Evolutionary conservation across 2,888 invertebrate genomes (phyloP).

Genomic region (Polymixis lichenea): DNA sequence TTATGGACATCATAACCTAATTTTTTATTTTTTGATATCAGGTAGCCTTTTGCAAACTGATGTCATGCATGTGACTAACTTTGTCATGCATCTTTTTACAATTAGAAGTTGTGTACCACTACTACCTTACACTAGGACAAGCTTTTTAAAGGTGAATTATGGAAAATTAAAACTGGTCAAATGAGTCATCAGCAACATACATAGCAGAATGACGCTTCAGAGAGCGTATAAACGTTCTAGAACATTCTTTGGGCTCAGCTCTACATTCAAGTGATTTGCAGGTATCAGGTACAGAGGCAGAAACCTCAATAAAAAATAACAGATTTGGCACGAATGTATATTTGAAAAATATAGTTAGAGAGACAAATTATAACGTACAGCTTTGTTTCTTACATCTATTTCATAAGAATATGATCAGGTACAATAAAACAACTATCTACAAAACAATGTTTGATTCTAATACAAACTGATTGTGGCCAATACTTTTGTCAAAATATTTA

Average conservation of each 20-base stretch:
- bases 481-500: conserved; percentile 37
- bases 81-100: conserved; percentile 49
- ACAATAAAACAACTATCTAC: conserved; percentile 59
- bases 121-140: conserved; percentile 40
- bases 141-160: conserved; percentile 35
- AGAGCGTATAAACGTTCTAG: conserved; percentile 75
- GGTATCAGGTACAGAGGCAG: conserved; percentile 66
- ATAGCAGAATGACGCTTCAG: conserved; percentile 61
- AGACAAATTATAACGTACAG: conserved; percentile 62
- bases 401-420: conserved; percentile 61
- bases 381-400: conserved; percentile 63
- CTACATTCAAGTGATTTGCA: conserved; percentile 46
- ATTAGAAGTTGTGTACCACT: conserved; percentile 26
- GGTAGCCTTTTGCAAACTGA: conserved; percentile 4
- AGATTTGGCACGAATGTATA: conserved; percentile 65
- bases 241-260: conserved; percentile 76
- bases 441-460: conserved; percentile 62
- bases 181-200: conserved; percentile 64
- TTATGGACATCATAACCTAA: conserved; percentile 32
- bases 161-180: conserved; percentile 40
- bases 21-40: background rate
- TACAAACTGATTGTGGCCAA: conserved; percentile 51
- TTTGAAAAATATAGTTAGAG: conserved; percentile 52
- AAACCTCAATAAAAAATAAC: conserved; percentile 70
- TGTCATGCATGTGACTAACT: conserved; percentile 33